Percentiles rank a stretch among this genome's conserved stretches.
phyloP scores from a whole-genome alignment of 1,140 invertebrate genomes.

The Sycobia sp. region DNA sequence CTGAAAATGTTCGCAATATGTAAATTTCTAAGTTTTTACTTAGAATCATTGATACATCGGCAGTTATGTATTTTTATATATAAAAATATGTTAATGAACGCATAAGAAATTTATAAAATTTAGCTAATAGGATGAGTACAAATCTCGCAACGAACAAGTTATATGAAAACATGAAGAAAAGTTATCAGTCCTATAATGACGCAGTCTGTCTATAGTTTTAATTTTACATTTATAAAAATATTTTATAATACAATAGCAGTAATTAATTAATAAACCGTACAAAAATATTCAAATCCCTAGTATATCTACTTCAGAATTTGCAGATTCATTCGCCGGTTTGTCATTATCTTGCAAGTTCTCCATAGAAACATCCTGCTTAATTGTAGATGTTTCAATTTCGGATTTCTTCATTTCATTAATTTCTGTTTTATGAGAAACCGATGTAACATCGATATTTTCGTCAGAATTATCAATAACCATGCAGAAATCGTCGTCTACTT shows the following conservation, averaged over 20 bases:
- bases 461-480: constrained; percentile 34
- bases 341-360: neutral
- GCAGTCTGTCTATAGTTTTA: too few relatives aligned
- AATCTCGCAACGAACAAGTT: too few relatives aligned
- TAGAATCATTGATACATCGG: neutral
- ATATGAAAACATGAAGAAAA: too few relatives aligned
- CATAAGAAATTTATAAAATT: too few relatives aligned
- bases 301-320: constrained; percentile 6
- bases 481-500: constrained; percentile 29
- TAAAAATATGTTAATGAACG: constrained; percentile 1
- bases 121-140: too few relatives aligned
- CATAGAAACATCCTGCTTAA: neutral
- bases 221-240: too few relatives aligned
- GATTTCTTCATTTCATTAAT: neutral
- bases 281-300: constrained; percentile 5
- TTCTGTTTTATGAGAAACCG: neutral
- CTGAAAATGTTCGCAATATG: neutral
- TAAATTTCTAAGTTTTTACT: neutral
- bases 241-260: constrained; percentile 8
- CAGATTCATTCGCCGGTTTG: neutral
- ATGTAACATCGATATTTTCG: neutral
- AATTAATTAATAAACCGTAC: neutral
- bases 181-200: too few relatives aligned
- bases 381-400: neutral
- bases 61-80: neutral